These are phyloP conservation scores for Falcunculus frontatus DNA, from an alignment of 2,113 vertebrate genomes.

Conservation along the genomic window DNA sequence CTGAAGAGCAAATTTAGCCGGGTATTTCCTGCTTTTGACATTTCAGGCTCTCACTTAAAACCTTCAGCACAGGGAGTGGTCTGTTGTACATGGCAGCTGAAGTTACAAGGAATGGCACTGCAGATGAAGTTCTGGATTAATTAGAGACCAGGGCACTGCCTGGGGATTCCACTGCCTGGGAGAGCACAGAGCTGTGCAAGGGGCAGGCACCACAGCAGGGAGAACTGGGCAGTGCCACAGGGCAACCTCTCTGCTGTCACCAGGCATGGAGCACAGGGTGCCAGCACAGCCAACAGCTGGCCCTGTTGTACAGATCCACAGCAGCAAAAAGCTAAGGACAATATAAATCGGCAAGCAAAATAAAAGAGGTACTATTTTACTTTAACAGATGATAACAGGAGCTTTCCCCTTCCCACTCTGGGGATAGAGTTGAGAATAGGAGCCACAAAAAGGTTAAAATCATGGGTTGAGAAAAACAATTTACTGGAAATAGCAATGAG, in stretches of 20 bases:
- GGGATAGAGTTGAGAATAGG: neutral
- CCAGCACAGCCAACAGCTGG: neutral
- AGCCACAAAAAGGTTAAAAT: neutral
- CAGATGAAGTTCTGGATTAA: neutral
- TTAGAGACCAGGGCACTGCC: fast-evolving
- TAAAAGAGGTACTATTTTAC: neutral
- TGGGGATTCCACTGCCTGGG: neutral
- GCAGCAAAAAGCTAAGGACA: neutral
- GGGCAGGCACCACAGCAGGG: neutral
- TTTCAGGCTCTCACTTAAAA: neutral
- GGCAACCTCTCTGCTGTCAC: neutral
- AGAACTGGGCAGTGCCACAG: neutral
- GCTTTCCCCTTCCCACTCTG: neutral
- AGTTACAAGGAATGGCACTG: neutral
- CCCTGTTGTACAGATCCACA: neutral
- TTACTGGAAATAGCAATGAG: neutral
- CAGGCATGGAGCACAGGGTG: fast-evolving
- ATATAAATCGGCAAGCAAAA: neutral
- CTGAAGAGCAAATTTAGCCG: neutral
- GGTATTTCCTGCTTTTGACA: neutral
- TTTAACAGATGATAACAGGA: neutral
- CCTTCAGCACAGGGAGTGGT: neutral
- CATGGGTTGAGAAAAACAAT: neutral
- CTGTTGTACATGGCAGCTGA: neutral
- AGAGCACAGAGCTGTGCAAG: neutral